Conservation (phyloP, 2,888 invertebrate species). For the Harpagoxenus sublaevis region DNA sequence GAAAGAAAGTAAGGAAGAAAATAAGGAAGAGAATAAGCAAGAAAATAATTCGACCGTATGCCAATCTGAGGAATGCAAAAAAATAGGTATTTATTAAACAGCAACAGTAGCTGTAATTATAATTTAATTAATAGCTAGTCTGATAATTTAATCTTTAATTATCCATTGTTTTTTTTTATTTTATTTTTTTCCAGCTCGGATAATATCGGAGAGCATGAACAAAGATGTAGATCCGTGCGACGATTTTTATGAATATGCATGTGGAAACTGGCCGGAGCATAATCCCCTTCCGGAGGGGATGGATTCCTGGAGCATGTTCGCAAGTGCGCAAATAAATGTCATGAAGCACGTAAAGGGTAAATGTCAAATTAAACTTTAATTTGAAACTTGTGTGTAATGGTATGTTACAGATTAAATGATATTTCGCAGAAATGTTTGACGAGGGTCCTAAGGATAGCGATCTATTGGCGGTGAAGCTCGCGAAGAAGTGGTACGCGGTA, state of each 20-base stretch:
- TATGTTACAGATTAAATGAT: not conserved
- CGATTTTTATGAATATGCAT: slow-evolving; percentile 75
- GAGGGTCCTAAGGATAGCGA: slow-evolving; percentile 53
- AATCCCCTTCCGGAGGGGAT: slow-evolving; percentile 69
- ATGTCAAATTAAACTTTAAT: not conserved
- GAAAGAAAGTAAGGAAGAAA: not conserved
- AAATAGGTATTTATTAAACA: slow-evolving; percentile 11
- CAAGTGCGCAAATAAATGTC: slow-evolving; percentile 8
- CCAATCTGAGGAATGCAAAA: slow-evolving; percentile 17
- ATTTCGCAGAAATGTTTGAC: not conserved
- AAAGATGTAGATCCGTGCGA: slow-evolving; percentile 74
- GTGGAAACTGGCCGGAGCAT: slow-evolving; percentile 70
- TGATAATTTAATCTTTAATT: not conserved
- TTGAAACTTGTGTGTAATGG: not conserved
- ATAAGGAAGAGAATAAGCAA: not conserved
- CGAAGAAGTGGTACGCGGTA: slow-evolving; percentile 73
- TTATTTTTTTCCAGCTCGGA: slow-evolving; percentile 37
- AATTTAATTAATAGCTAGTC: not conserved
- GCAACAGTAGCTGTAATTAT: not conserved
- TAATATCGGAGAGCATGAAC: slow-evolving; percentile 67
- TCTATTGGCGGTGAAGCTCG: slow-evolving; percentile 69
- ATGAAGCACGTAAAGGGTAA: slow-evolving; percentile 50
- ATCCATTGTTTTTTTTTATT: not conserved
- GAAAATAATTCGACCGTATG: not conserved
- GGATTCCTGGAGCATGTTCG: slow-evolving; percentile 62